A percentile compares a stretch with the other conserved stretches of the same genome.
phyloP scores from a whole-genome alignment of 1,140 invertebrate species.

The Lepidurus arcticus region DNA sequence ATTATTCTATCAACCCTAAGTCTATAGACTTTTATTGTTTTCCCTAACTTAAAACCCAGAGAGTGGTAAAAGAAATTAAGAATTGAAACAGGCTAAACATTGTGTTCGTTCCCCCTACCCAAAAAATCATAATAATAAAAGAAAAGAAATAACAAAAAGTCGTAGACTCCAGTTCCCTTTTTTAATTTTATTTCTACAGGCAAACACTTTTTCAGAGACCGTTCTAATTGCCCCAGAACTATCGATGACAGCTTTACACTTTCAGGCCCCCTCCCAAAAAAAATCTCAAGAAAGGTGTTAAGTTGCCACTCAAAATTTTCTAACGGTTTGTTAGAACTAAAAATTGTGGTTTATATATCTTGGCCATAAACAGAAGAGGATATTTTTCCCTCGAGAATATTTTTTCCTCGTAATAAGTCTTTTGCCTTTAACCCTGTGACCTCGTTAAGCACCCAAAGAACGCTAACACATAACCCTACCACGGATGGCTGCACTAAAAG shows the following conservation, averaged over 20 bases:
- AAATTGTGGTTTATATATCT: slow-evolving; percentile 4
- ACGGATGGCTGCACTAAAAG: background rate
- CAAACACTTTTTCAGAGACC: background rate
- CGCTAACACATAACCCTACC: background rate
- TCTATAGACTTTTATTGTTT: slow-evolving; percentile 4
- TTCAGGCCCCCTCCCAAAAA: background rate
- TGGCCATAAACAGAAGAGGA: background rate
- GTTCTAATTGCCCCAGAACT: background rate
- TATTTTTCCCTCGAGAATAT: background rate
- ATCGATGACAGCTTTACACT: background rate
- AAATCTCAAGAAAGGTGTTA: background rate
- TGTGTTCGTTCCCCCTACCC: no score
- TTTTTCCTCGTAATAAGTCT: background rate
- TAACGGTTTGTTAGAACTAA: background rate
- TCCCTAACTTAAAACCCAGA: background rate
- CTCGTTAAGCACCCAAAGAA: background rate
- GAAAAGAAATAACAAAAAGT: background rate
- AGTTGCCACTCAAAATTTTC: background rate
- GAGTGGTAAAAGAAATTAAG: background rate
- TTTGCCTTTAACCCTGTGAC: slow-evolving; percentile 14
- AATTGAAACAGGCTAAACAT: background rate
- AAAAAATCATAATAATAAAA: no score
- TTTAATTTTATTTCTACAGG: background rate
- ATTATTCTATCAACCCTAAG: slow-evolving; percentile 11
- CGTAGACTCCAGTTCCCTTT: background rate